Conservation (phyloP, 2,113 vertebrate genomes). For the Morone saxatilis region DNA sequence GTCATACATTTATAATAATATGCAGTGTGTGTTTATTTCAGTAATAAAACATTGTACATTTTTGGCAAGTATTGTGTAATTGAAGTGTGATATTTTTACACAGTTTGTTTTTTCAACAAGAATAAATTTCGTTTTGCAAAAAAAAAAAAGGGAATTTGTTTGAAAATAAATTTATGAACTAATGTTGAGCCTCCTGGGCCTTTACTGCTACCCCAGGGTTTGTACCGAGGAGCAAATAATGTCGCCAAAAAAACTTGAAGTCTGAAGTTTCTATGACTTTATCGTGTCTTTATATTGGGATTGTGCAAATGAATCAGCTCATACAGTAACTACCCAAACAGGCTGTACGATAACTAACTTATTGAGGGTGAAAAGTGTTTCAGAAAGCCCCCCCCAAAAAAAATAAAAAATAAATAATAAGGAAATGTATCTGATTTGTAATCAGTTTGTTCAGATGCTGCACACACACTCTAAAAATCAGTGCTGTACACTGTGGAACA, state of each 20-base stretch:
- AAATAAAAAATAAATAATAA: too few relatives aligned
- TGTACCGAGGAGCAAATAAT: background rate
- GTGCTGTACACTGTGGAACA: constrained; percentile 36
- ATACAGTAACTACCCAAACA: background rate
- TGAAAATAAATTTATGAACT: constrained; percentile 70
- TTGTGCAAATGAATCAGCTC: background rate
- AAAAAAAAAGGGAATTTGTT: constrained; percentile 65
- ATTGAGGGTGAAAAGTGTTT: background rate
- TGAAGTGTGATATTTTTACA: constrained; percentile 97
- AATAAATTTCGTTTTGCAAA: constrained; percentile 86
- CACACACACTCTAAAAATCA: background rate
- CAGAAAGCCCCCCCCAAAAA: too few relatives aligned
- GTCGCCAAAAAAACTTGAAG: background rate
- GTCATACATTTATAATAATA: constrained; percentile 82
- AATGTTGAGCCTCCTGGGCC: background rate
- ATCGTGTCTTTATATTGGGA: background rate
- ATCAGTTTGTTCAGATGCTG: constrained; percentile 16
- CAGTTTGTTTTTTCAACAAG: constrained; percentile 89
- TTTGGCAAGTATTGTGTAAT: constrained; percentile 92
- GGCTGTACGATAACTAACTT: background rate
- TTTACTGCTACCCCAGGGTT: background rate
- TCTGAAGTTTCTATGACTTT: background rate
- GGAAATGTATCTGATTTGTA: background rate
- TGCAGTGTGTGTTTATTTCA: constrained; percentile 93
- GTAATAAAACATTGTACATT: constrained; percentile 93